Percentiles rank a stretch among this genome's conserved stretches.
Conservation (phyloP, 37 sponge, comb jelly and placozoan species). For the Crambe crambe region DNA sequence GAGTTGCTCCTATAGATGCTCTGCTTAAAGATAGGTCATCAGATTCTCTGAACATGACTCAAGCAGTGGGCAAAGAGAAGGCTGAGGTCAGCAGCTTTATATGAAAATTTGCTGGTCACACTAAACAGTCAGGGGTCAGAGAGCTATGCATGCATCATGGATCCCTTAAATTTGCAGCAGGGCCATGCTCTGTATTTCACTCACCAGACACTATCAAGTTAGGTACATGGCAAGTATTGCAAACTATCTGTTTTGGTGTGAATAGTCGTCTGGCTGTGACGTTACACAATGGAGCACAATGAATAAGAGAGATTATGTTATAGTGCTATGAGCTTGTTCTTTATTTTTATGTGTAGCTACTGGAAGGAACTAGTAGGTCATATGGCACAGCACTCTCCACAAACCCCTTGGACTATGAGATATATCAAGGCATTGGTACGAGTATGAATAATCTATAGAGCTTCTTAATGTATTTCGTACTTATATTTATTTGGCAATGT, state of each 20-base stretch:
- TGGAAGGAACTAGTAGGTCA: neutral
- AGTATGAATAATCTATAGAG: no score
- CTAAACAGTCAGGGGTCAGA: no score
- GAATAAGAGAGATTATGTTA: neutral
- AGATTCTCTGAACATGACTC: neutral
- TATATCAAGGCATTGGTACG: conserved; percentile 39
- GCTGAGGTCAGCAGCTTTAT: neutral
- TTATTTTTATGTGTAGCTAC: neutral
- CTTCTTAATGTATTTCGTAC: no score
- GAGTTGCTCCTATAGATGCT: conserved; percentile 21
- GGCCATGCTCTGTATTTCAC: no score
- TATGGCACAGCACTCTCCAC: neutral
- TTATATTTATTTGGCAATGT: no score
- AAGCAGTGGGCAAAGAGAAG: neutral
- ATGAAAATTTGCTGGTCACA: neutral
- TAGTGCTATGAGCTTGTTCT: neutral
- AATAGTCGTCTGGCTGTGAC: neutral
- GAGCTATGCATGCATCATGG: no score
- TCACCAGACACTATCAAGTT: no score
- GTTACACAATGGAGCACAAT: no score
- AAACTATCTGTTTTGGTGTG: neutral
- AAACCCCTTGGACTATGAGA: conserved; percentile 20
- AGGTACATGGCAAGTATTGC: no score
- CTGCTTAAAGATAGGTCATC: neutral
- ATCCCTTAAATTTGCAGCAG: no score